Conservation (phyloP, 1,140 invertebrate species). For the Chrysoperla carnea region DNA sequence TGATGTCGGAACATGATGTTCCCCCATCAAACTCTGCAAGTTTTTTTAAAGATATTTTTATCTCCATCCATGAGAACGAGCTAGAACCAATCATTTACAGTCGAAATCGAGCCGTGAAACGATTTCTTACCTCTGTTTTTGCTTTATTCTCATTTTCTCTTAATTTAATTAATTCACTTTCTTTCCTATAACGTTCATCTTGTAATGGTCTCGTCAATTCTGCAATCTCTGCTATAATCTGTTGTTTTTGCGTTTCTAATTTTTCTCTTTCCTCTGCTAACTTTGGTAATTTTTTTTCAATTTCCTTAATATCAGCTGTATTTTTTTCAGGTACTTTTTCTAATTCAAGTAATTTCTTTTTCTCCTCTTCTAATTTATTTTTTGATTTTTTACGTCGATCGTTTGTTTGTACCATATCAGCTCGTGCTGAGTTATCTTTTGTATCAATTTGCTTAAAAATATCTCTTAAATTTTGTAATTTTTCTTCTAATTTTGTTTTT, state of each 20-base stretch:
- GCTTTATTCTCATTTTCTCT: constrained; percentile 54
- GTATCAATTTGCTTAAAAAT: constrained; percentile 38
- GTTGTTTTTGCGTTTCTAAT: constrained; percentile 39
- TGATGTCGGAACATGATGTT: no score
- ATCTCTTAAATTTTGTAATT: constrained; percentile 35
- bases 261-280: constrained; percentile 30
- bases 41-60: no score
- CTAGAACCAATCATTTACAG: no score
- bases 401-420: constrained; percentile 39
- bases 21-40: no score
- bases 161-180: constrained; percentile 45
- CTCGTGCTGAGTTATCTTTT: constrained; percentile 39
- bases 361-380: constrained; percentile 33
- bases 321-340: constrained; percentile 27
- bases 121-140: constrained; percentile 43
- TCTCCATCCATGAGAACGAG: no score
- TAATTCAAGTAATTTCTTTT: constrained; percentile 40
- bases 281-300: constrained; percentile 42
- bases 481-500: constrained; percentile 31
- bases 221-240: constrained; percentile 30
- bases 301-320: constrained; percentile 9
- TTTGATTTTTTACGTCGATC: constrained; percentile 46
- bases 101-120: no score
- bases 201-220: constrained; percentile 39
- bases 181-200: constrained; percentile 42